Percentiles rank a stretch among this genome's conserved stretches.
Evolutionary conservation across 1,140 invertebrate species (phyloP).

Genomic region (Drosophila asahinai): DNA sequence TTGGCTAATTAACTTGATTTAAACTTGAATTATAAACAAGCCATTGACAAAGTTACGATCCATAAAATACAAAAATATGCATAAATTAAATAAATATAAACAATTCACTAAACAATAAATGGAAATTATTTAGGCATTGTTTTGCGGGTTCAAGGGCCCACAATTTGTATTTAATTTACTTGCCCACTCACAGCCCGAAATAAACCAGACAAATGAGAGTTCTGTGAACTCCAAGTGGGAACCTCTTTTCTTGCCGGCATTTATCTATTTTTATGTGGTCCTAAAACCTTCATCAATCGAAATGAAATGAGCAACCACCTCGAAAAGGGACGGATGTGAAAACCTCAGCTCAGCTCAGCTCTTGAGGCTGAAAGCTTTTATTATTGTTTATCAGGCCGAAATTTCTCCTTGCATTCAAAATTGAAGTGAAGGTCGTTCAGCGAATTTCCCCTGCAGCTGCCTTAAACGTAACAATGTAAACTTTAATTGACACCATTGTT

Average conservation of each 20-base stretch:
- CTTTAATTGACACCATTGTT: slow-evolving; percentile 83
- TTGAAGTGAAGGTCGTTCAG: slow-evolving; percentile 59
- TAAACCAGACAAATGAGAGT: slow-evolving; percentile 38
- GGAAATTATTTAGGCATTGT: slow-evolving; percentile 15
- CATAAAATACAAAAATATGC: slow-evolving; percentile 32
- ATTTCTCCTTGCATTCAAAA: slow-evolving; percentile 61
- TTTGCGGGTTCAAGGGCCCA: slow-evolving; percentile 9
- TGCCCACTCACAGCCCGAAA: slow-evolving; percentile 35
- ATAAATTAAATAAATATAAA: slow-evolving; percentile 36
- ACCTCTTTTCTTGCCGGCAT: slow-evolving; percentile 37
- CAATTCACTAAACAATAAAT: slow-evolving; percentile 34
- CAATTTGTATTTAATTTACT: slow-evolving; percentile 25
- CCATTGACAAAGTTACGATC: slow-evolving; percentile 40
- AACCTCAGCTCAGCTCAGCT: slow-evolving; percentile 13
- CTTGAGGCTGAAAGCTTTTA: slow-evolving; percentile 1
- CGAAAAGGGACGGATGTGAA: slow-evolving; percentile 38
- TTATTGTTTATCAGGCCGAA: slow-evolving; percentile 32
- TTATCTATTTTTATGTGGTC: slow-evolving; percentile 70
- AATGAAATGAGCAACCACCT: slow-evolving; percentile 46
- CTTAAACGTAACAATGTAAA: slow-evolving; percentile 74
- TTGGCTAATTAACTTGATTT: slow-evolving; percentile 51
- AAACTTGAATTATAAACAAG: slow-evolving; percentile 37
- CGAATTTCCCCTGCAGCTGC: slow-evolving; percentile 35
- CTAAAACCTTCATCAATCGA: slow-evolving; percentile 68
- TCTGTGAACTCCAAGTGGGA: slow-evolving; percentile 29